Evolutionary conservation across 2,797 vertebrate genomes (phyloP), one percentile per base, ranked within the genome.

Genomic region (Etheostoma perlongum): DNA sequence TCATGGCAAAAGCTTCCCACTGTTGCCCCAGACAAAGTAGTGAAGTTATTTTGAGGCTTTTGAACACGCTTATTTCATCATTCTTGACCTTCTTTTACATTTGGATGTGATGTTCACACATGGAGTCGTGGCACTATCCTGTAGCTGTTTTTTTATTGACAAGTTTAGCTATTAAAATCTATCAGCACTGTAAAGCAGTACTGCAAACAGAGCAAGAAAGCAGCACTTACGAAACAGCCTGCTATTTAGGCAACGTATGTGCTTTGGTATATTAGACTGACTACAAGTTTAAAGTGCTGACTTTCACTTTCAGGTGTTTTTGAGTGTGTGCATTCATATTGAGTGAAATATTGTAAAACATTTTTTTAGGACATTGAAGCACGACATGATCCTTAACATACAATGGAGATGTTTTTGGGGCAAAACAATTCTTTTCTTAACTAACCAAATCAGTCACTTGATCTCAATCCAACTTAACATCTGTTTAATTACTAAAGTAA

Each of bases 41-140:
- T 44, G 25, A 30, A 60, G 62, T 66, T 78, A 67, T 73, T 74
- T 76, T 79, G 53, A 72, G 23, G 46, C 49, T 77, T 74, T 68
- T 79, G 59, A 84, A 67, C 59, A 47, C 21, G 47, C 9, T 12
- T 77, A 3, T 25, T 10, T 78, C 36, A 47, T 73, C 72, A 53
- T 67, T 73, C 33, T 76, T 65, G 19, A 44, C 14, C n/a, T 25
- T 73, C 21, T 67, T 72, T 71, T 47, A 58, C 67, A 65, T 66
- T 53, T 75, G 52, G 25, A 72, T 82, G 52, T 67, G 47, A 57
- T 52, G 48, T 72, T 72, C 63, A 59, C 27, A 66, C 52, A 33
- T 72, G 48, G 18, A 68, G 33, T 57, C 40, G 12, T 23, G n/a
- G 42, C 11, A 8, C 18, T 36, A 12, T 1, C 36, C 49, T 40